phyloP scores from a whole-genome alignment of 2,113 vertebrate genomes.

The Oceanites oceanicus region DNA sequence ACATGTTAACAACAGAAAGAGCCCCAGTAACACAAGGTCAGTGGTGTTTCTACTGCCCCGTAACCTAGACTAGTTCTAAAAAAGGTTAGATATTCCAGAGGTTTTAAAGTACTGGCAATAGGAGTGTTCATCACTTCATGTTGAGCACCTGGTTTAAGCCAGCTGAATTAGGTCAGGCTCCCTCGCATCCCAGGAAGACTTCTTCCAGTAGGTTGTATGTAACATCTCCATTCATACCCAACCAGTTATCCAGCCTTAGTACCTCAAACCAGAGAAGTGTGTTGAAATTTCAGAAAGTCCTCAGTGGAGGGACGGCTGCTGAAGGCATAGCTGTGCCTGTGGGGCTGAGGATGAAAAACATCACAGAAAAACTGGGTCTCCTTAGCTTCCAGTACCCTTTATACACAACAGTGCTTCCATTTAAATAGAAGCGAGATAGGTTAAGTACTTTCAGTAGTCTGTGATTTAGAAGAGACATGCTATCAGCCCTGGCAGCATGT shows the following conservation, averaged over 20 bases:
- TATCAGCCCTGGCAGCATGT: neutral
- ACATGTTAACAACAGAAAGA: neutral
- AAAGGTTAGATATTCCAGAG: neutral
- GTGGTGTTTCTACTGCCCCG: neutral
- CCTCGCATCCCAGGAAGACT: neutral
- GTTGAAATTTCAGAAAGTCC: neutral
- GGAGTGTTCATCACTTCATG: neutral
- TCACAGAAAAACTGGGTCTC: neutral
- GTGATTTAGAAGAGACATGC: neutral
- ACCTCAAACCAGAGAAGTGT: neutral
- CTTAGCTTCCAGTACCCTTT: neutral
- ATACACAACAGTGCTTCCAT: neutral
- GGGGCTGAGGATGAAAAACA: neutral
- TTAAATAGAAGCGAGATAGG: neutral
- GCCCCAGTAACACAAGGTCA: neutral
- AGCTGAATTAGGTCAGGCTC: neutral
- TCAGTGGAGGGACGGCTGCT: neutral
- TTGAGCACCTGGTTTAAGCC: neutral
- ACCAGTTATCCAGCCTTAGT: neutral
- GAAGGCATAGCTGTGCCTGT: neutral
- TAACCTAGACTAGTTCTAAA: neutral
- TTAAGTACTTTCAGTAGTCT: neutral
- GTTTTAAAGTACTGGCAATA: neutral
- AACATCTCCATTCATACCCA: neutral
- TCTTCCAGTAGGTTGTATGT: neutral